These are phyloP conservation scores for Pyrrhura leucotis DNA, from an alignment of 2,797 vertebrate genomes.

Conservation along the genomic window DNA sequence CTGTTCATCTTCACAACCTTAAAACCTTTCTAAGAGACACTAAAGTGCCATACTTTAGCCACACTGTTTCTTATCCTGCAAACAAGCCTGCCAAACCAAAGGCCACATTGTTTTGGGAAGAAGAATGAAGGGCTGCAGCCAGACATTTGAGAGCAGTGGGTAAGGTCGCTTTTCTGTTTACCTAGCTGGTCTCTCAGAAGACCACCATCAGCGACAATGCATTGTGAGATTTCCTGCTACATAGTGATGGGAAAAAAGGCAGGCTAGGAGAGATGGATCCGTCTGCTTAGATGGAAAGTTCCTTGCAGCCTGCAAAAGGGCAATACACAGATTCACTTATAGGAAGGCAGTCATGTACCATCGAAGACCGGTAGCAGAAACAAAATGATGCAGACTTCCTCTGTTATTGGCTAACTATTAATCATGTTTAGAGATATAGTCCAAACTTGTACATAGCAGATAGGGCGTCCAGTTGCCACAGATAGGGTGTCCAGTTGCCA, in stretches of 20 bases:
- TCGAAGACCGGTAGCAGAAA: not conserved
- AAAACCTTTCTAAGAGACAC: not conserved
- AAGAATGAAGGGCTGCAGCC: not conserved
- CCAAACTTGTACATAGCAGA: not conserved
- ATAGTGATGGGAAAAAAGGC: not conserved
- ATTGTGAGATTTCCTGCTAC: not conserved
- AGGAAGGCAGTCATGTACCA: not conserved
- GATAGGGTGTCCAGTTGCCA: not conserved
- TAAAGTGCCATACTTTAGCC: not conserved
- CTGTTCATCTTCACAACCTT: not conserved
- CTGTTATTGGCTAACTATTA: not conserved
- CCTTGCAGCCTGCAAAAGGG: not conserved
- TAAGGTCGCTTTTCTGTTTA: not conserved
- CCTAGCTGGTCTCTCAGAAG: not conserved
- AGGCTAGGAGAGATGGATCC: not conserved
- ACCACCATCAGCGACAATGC: not conserved
- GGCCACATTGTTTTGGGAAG: not conserved
- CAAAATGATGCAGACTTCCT: not conserved
- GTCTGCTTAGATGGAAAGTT: not conserved
- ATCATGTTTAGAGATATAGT: not conserved
- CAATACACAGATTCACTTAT: not conserved
- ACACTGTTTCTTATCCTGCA: not conserved
- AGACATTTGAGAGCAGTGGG: not conserved
- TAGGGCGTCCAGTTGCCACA: not conserved
- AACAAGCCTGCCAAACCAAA: not conserved